Conservation (phyloP, 2,797 vertebrate species). For the Chromobotia macracanthus region DNA sequence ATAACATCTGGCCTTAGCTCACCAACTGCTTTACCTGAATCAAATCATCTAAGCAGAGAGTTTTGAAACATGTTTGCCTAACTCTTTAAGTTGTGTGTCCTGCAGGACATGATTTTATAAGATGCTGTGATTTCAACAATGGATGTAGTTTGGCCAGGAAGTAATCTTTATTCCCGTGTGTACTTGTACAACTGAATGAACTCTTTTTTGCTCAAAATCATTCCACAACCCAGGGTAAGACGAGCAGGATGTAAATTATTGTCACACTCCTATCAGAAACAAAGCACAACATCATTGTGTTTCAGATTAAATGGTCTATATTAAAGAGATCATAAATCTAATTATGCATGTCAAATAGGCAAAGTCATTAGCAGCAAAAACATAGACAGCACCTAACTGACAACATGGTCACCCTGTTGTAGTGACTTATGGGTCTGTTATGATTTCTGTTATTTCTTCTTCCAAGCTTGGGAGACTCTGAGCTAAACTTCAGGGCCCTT, state of each 20-base stretch:
- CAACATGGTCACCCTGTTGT: not conserved
- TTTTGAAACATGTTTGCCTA: slow-evolving; percentile 51
- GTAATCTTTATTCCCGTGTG: slow-evolving; percentile 21
- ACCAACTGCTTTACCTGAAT: slow-evolving; percentile 60
- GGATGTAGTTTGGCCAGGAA: slow-evolving; percentile 56
- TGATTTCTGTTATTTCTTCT: slow-evolving; percentile 1
- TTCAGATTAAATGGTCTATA: slow-evolving; percentile 15
- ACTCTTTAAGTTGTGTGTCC: slow-evolving; percentile 53
- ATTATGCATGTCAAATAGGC: not conserved
- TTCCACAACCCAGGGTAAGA: not conserved
- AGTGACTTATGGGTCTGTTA: not conserved
- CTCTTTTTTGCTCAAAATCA: slow-evolving; percentile 8
- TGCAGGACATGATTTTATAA: slow-evolving; percentile 60
- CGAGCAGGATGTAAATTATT: slow-evolving; percentile 23
- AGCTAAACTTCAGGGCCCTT: slow-evolving; percentile 23
- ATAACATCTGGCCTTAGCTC: slow-evolving; percentile 64
- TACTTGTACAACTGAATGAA: slow-evolving; percentile 1
- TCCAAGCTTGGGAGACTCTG: slow-evolving; percentile 13
- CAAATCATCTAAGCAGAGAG: slow-evolving; percentile 55
- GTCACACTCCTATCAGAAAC: slow-evolving; percentile 35
- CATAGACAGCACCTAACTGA: not conserved
- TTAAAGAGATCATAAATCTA: not conserved
- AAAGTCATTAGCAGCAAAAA: slow-evolving; percentile 21
- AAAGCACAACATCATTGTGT: not conserved
- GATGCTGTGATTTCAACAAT: slow-evolving; percentile 51